Evolutionary conservation across 2,113 vertebrate genomes (phyloP).

Genomic region (Clarias gariepinus): DNA sequence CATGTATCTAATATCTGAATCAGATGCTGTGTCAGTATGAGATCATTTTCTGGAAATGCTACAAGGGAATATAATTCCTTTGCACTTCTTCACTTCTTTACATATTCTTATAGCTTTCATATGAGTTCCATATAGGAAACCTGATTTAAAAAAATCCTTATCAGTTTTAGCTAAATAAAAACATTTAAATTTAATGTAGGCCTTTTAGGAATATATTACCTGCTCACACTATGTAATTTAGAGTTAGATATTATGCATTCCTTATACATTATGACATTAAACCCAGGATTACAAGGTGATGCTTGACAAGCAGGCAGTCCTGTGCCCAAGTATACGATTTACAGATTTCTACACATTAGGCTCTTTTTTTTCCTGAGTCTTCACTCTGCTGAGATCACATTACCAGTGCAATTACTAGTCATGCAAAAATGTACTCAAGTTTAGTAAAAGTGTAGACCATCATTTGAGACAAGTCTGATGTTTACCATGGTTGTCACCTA

Average conservation of each 20-base stretch:
- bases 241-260: not conserved
- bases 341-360: not conserved
- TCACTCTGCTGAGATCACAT: not conserved
- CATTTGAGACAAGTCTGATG: not conserved
- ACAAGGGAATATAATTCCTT: not conserved
- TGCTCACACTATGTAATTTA: not conserved
- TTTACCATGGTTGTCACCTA: not conserved
- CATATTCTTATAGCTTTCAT: slow-evolving; percentile 25
- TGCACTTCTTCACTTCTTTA: not conserved
- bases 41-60: not conserved
- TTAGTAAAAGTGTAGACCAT: not conserved
- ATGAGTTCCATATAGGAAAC: slow-evolving; percentile 49
- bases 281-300: not conserved
- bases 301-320: not conserved
- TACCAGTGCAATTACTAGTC: not conserved
- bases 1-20: not conserved
- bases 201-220: not conserved
- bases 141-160: too few relatives aligned
- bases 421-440: not conserved
- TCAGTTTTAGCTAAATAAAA: too few relatives aligned
- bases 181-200: too few relatives aligned
- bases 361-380: not conserved
- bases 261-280: slow-evolving; percentile 39
- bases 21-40: not conserved
- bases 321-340: not conserved